phyloP scores from a whole-genome alignment of 2,113 vertebrate species.

The Hystrix cristata region DNA sequence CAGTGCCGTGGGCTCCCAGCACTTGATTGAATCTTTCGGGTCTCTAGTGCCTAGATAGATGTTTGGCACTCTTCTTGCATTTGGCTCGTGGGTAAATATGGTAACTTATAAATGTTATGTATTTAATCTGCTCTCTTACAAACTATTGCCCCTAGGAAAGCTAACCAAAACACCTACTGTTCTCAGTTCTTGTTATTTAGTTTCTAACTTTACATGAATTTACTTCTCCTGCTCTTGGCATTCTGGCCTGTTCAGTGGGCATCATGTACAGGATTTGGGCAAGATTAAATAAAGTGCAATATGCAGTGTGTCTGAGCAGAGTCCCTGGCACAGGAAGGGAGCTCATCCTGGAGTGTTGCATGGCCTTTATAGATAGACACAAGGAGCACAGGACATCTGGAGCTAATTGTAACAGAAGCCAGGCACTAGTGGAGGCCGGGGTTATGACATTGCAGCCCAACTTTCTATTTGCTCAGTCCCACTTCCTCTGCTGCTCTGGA shows the following conservation, averaged over 20 bases:
- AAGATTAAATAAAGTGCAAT: background rate
- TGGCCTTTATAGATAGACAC: background rate
- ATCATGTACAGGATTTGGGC: background rate
- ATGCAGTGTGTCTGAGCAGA: background rate
- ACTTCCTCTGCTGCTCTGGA: background rate
- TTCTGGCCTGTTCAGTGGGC: background rate
- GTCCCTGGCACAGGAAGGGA: background rate
- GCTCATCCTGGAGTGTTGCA: fast-evolving
- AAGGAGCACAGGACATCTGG: too few species aligned
- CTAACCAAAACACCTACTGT: background rate
- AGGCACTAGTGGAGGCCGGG: background rate
- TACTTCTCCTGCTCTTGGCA: background rate
- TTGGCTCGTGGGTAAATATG: too few species aligned
- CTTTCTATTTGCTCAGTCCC: background rate
- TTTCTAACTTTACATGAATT: background rate
- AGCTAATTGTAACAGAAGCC: background rate
- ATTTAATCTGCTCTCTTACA: too few species aligned
- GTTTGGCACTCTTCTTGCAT: too few species aligned
- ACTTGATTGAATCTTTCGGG: too few species aligned
- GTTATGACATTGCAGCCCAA: background rate
- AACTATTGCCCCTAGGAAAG: too few species aligned
- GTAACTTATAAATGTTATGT: too few species aligned
- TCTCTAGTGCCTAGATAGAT: too few species aligned
- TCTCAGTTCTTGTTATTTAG: background rate
- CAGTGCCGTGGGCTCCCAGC: too few species aligned